Evolutionary conservation across 2,113 vertebrate genomes (phyloP).

Genomic region (Sardina pilchardus): DNA sequence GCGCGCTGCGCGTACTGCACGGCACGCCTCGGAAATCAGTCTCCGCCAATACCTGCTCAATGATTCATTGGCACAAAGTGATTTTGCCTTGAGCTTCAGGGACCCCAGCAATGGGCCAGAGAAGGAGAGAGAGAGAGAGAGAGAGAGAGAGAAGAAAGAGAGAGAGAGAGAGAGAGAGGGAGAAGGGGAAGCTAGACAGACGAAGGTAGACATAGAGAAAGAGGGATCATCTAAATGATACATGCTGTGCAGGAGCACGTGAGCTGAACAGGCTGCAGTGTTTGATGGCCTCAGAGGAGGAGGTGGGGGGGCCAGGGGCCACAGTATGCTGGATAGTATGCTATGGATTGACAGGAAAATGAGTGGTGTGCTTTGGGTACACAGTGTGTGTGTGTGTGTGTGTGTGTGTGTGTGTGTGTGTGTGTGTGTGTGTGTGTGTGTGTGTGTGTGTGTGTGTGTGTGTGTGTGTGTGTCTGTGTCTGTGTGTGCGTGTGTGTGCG

Average conservation of each 20-base stretch:
- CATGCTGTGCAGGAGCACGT: neutral
- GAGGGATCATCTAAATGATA: neutral
- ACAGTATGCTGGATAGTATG: too few relatives aligned
- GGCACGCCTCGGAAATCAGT: constrained; percentile 26
- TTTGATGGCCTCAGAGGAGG: neutral
- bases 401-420: neutral
- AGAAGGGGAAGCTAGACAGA: neutral
- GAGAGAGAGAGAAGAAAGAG: neutral
- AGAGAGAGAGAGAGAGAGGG: neutral
- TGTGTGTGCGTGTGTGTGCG: neutral
- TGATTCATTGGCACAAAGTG: constrained; percentile 37
- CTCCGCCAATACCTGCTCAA: constrained; percentile 23
- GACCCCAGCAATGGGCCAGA: neutral
- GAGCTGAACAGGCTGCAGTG: neutral
- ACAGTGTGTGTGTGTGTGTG: neutral
- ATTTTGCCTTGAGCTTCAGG: constrained; percentile 20
- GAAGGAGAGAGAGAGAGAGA: neutral
- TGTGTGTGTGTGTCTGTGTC: neutral
- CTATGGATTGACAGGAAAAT: too few relatives aligned
- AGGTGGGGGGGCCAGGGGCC: too few relatives aligned
- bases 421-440: constrained; percentile 4
- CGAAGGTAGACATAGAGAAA: neutral
- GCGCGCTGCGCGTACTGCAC: too few relatives aligned
- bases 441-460: too few relatives aligned
- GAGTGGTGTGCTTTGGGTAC: too few relatives aligned